These are phyloP conservation scores for Sacculina carcini DNA, from an alignment of 2,888 invertebrate genomes.

Conservation along the genomic window DNA sequence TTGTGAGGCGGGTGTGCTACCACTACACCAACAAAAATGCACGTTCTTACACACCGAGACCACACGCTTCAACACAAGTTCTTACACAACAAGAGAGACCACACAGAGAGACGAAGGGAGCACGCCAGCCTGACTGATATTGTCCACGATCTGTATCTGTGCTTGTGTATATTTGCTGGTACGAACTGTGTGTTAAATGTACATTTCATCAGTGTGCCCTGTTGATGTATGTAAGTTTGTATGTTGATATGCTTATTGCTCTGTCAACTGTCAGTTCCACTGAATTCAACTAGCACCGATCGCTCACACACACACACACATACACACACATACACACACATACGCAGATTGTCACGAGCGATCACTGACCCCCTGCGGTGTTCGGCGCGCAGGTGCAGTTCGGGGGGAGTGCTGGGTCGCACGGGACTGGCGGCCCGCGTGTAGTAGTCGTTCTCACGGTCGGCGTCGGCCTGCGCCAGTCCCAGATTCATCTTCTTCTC, in stretches of 20 bases:
- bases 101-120: background rate
- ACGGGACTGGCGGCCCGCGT: conserved; percentile 41
- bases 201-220: no score
- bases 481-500: conserved; percentile 51
- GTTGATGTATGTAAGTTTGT: background rate
- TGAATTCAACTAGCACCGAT: background rate
- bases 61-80: no score
- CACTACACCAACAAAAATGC: background rate
- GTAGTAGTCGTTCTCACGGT: conserved; percentile 41
- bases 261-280: background rate
- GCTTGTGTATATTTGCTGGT: no score
- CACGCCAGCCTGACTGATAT: background rate
- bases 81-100: background rate
- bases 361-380: no score
- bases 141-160: no score
- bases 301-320: background rate
- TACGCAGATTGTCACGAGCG: background rate
- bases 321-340: background rate
- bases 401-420: background rate
- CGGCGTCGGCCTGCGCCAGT: conserved; percentile 34
- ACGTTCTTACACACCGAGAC: background rate
- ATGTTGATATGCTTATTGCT: background rate
- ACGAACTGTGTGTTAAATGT: no score
- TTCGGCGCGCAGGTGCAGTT: background rate
- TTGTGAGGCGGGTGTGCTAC: no score